Evolutionary conservation across 2,113 vertebrate species (phyloP).

Genomic region (Arothron firmamentum): DNA sequence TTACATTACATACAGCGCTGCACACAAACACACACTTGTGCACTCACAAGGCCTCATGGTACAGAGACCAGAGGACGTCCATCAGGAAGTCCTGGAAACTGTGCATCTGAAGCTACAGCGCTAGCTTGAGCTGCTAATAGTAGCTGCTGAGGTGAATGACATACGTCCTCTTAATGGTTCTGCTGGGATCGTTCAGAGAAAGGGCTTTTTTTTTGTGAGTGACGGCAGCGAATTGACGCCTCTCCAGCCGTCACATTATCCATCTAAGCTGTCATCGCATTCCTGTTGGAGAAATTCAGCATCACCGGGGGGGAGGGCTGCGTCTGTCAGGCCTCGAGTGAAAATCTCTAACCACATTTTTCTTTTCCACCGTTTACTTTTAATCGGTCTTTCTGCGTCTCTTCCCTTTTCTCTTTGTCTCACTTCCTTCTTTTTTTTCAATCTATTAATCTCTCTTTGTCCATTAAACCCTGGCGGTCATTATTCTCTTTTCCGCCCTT

Average conservation of each 20-base stretch:
- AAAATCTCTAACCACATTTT: background rate
- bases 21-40: conserved; percentile 33
- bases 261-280: conserved; percentile 35
- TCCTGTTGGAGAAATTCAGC: background rate
- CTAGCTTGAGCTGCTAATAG: too few species aligned
- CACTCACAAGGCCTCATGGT: conserved; percentile 43
- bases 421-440: conserved; percentile 21
- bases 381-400: conserved; percentile 24
- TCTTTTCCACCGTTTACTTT: background rate
- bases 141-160: too few species aligned
- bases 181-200: conserved; percentile 21
- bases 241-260: conserved; percentile 27
- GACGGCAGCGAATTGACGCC: conserved; percentile 32
- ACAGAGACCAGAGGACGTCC: conserved; percentile 62
- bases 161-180: background rate
- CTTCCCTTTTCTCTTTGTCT: conserved; percentile 16
- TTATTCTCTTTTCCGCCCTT: conserved; percentile 40
- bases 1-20: conserved; percentile 23
- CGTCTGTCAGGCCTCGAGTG: background rate
- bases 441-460: conserved; percentile 28
- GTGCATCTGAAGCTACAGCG: conserved; percentile 17
- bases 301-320: background rate
- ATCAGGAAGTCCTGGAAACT: conserved; percentile 65
- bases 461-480: conserved; percentile 14
- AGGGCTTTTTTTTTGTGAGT: conserved; percentile 4